Conservation (phyloP, 2,888 invertebrate species). For the Rambutsinella grinnellia region DNA sequence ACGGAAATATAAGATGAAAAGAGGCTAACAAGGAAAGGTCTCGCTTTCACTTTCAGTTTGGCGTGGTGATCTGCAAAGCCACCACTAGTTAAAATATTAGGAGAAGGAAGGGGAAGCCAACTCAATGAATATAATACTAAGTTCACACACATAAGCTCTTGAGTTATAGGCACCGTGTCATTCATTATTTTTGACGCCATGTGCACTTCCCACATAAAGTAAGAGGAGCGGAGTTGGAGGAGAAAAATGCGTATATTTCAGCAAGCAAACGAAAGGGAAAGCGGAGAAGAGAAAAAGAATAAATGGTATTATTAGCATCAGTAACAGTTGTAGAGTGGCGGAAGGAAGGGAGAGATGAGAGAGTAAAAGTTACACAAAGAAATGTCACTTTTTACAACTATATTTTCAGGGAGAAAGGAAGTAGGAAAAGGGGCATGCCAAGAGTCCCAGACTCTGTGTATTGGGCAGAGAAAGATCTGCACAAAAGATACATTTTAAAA, state of each 20-base stretch:
- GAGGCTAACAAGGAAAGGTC: constrained; percentile 7
- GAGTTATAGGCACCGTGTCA: constrained; percentile 23
- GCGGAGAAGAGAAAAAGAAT: constrained; percentile 20
- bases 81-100: neutral
- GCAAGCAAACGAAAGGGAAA: neutral
- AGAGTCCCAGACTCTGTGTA: no score
- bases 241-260: neutral
- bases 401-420: neutral
- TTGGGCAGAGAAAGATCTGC: no score
- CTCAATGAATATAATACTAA: neutral
- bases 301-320: constrained; percentile 51
- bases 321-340: constrained; percentile 41
- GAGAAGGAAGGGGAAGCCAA: neutral
- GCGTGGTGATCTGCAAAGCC: neutral
- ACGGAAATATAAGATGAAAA: constrained; percentile 2
- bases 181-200: constrained; percentile 44
- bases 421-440: constrained; percentile 10
- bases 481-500: no score
- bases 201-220: constrained; percentile 25
- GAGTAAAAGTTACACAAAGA: constrained; percentile 44
- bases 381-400: constrained; percentile 12
- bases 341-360: constrained; percentile 34
- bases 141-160: neutral
- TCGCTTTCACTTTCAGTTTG: constrained; percentile 30
- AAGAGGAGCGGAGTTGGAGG: neutral